A percentile compares a stretch with the other conserved stretches of the same genome.
These are phyloP conservation scores for Perca fluviatilis DNA, from an alignment of 2,113 vertebrate species.

Conservation along the genomic window DNA sequence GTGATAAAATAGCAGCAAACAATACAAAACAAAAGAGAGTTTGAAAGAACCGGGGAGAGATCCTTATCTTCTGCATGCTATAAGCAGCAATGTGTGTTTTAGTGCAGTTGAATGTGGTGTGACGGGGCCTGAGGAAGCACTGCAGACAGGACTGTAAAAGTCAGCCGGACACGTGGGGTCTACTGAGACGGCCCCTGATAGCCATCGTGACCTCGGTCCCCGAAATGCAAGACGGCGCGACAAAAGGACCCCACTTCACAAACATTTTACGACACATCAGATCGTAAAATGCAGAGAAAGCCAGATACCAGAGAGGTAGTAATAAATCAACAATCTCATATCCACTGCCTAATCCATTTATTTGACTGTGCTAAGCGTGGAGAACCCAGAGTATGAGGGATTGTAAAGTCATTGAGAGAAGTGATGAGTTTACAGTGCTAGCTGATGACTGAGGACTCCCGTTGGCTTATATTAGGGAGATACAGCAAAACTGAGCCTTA, in stretches of 20 bases:
- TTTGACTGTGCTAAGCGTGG: constrained; percentile 6
- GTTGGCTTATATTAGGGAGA: constrained; percentile 21
- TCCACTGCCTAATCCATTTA: constrained; percentile 17
- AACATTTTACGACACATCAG: constrained; percentile 63
- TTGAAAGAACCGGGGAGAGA: background rate
- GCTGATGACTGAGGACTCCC: constrained; percentile 45
- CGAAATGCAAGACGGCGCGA: background rate
- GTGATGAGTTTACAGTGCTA: constrained; percentile 66
- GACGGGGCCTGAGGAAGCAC: constrained; percentile 69
- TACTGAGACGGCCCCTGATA: constrained; percentile 46
- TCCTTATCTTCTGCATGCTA: background rate
- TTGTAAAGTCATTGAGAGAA: constrained; percentile 47
- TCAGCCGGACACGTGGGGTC: constrained; percentile 27
- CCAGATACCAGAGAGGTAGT: constrained; percentile 34
- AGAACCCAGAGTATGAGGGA: background rate
- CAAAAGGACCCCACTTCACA: constrained; percentile 44
- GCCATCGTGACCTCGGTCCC: constrained; percentile 30
- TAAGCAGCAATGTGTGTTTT: constrained; percentile 63
- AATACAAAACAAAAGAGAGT: background rate
- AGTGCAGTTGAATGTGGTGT: constrained; percentile 53
- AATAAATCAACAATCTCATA: constrained; percentile 54
- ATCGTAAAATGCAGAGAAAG: constrained; percentile 51
- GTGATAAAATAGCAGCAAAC: constrained; percentile 23
- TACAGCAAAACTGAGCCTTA: constrained; percentile 43
- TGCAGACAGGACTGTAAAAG: constrained; percentile 68